phyloP scores from a whole-genome alignment of 2,888 invertebrate genomes.

The Dorcus parallelipipedus region DNA sequence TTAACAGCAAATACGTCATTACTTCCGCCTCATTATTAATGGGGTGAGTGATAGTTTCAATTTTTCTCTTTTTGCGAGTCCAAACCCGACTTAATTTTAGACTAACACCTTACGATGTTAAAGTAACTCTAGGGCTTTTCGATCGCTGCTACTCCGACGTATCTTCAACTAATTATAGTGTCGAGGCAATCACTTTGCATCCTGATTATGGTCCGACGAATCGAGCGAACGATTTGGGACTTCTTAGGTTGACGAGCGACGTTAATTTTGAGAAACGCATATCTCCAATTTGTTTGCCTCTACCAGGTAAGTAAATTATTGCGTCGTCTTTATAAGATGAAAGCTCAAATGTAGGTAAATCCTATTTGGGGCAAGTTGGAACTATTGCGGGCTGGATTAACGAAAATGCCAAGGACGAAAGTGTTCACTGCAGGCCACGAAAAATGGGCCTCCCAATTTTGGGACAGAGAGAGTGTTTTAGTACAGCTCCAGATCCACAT shows the following conservation, averaged over 20 bases:
- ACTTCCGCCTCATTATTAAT: slow-evolving; percentile 54
- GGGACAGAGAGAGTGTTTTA: slow-evolving; percentile 48
- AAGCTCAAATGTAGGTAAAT: slow-evolving; percentile 38
- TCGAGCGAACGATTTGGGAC: slow-evolving; percentile 57
- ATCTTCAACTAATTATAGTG: slow-evolving; percentile 52
- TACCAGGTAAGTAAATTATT: slow-evolving; percentile 41
- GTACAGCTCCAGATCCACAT: slow-evolving; percentile 38
- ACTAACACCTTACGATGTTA: slow-evolving; percentile 48
- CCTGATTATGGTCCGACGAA: slow-evolving; percentile 54
- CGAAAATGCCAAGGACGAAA: slow-evolving; percentile 25
- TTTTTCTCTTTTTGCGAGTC: background rate
- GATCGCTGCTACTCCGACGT: slow-evolving; percentile 54
- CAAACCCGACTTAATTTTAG: slow-evolving; percentile 28
- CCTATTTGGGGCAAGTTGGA: slow-evolving; percentile 52
- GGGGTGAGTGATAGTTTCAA: slow-evolving; percentile 42
- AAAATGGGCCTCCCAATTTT: slow-evolving; percentile 55
- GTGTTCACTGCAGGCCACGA: slow-evolving; percentile 51
- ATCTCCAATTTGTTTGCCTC: slow-evolving; percentile 58
- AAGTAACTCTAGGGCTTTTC: slow-evolving; percentile 55
- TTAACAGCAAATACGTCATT: slow-evolving; percentile 58
- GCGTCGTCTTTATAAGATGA: no score
- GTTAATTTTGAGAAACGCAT: slow-evolving; percentile 53
- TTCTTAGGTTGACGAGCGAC: slow-evolving; percentile 53
- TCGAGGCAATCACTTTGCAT: slow-evolving; percentile 53
- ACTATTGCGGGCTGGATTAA: slow-evolving; percentile 51